Conservation (phyloP, 2,113 vertebrate genomes). For the Catagonus wagneri region DNA sequence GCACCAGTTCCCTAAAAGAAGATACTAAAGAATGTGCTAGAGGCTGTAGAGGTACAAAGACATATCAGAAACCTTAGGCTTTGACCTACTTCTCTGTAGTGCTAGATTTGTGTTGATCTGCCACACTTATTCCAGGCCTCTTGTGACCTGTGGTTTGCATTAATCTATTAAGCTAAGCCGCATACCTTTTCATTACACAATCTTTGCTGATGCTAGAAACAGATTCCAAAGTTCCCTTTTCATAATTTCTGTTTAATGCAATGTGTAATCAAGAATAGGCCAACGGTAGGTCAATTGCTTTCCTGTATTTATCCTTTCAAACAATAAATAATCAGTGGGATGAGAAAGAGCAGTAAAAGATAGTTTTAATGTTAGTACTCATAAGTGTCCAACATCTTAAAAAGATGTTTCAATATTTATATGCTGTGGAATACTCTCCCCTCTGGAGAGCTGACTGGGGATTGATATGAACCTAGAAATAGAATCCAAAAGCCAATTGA, state of each 20-base stretch:
- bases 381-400: constrained; percentile 70
- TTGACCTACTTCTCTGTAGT: not conserved
- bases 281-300: constrained; percentile 76
- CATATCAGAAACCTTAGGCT: not conserved
- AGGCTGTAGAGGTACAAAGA: not conserved
- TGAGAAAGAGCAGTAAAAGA: constrained; percentile 61
- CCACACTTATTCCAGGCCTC: constrained; percentile 22
- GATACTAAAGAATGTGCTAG: too few species aligned
- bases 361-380: constrained; percentile 70
- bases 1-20: too few species aligned
- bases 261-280: constrained; percentile 73
- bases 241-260: constrained; percentile 73
- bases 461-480: constrained; percentile 49
- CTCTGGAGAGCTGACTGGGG: constrained; percentile 43
- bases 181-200: constrained; percentile 75
- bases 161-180: constrained; percentile 60
- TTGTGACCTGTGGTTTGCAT: constrained; percentile 74
- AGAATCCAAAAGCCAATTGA: constrained; percentile 5
- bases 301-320: constrained; percentile 76
- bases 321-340: constrained; percentile 80
- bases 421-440: not conserved
- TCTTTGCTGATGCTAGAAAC: constrained; percentile 55
- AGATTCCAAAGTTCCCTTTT: constrained; percentile 66
- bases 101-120: constrained; percentile 38
- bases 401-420: constrained; percentile 71